Evolutionary conservation across 2,888 invertebrate species (phyloP), one percentile per base, ranked within the genome.

Genomic region (Keiferia lycopersicella): DNA sequence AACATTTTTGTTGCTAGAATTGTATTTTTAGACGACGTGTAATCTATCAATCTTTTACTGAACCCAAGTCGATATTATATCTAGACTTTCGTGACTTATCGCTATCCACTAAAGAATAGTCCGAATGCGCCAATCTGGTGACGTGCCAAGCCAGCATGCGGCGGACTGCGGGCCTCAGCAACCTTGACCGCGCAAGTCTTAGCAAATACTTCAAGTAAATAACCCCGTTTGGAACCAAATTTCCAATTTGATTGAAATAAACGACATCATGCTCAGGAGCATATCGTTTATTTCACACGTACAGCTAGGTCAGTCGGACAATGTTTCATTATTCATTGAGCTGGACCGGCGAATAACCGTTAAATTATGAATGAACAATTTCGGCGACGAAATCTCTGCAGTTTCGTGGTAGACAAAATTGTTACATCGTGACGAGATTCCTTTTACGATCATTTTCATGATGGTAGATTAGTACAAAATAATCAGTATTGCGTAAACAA

Each of bases 141-240:
- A 76, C 72, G 76, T 86, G 88, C 89, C 89, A 89, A 89, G 76
- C 78, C 76, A 81, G 76, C 77, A 68, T 66, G 65, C 65, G 57
- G 77, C 78, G 78, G 80, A 83, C 82, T 85, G 87, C 87, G 86
- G 86, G 81, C 83, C 84, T 84, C 79, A 69, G 76, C 82, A 87
- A 82, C 91, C 90, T 90, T 91, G 90, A 90, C 89, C 88, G 85
- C 76, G 75, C 60, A 61, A 16, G 2, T 61, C 61, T 50, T 61
- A 61, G 50, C 61, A 50, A 61, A 48, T 30, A 61, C 48, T 18
- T 60, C 34, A 34, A 45, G n/a, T 16, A 56, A 56, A 34, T 30
- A 34, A 56, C 26, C 34, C 34, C 53, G 30, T 53, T 56, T 1
- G 8, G 34, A 16, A 10, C 56, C 30, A 56, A 56, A 56, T 16